These are phyloP conservation scores for Sminthopsis crassicaudata DNA, from an alignment of 2,113 vertebrate species.

Conservation along the genomic window DNA sequence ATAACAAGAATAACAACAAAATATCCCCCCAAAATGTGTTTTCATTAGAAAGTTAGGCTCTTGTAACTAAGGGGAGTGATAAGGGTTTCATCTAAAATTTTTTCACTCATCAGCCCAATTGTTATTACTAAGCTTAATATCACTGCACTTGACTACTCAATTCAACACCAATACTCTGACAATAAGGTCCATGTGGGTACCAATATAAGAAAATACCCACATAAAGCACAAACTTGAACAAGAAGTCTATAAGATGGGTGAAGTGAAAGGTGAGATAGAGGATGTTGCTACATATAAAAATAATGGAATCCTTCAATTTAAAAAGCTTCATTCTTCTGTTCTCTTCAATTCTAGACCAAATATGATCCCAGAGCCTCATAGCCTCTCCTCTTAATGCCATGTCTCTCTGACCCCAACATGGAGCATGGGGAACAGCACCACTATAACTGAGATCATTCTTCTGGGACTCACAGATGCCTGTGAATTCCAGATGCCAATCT, in stretches of 20 bases:
- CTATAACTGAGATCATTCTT: slow-evolving; percentile 64
- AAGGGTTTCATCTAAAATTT: neutral
- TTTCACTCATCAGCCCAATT: neutral
- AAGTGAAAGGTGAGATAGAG: neutral
- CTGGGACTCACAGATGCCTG: slow-evolving; percentile 70
- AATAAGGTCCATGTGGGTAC: neutral
- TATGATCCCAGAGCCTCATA: neutral
- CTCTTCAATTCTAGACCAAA: neutral
- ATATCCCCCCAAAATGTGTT: neutral
- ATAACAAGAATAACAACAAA: neutral
- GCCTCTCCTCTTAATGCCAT: neutral
- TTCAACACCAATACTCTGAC: neutral
- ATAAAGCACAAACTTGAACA: neutral
- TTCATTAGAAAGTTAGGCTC: neutral
- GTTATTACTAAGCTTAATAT: neutral
- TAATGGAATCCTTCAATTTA: neutral
- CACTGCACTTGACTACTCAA: neutral
- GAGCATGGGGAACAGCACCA: slow-evolving; percentile 53
- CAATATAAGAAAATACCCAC: neutral
- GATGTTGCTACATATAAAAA: neutral
- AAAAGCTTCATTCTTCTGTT: neutral
- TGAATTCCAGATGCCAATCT: slow-evolving; percentile 65
- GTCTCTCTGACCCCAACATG: neutral
- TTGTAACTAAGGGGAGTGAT: neutral
- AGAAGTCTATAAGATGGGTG: neutral